Evolutionary conservation across 2,797 vertebrate genomes (phyloP).

Genomic region (Protosalanx chinensis): DNA sequence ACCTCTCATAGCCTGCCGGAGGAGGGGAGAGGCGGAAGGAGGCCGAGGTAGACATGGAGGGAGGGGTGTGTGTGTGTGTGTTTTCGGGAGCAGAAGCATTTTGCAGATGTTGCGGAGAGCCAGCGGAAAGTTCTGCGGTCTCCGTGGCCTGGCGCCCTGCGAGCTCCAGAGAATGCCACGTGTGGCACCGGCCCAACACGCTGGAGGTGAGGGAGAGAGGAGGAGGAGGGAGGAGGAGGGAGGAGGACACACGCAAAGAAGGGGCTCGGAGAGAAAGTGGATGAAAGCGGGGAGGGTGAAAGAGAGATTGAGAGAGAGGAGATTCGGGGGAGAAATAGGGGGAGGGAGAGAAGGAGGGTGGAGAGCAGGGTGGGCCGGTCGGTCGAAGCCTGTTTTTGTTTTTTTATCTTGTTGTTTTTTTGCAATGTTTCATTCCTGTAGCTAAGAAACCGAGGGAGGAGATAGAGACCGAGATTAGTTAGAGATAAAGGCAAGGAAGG

Average conservation of each 20-base stretch:
- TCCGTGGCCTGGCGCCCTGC: slow-evolving; percentile 68
- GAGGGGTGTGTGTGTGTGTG: slow-evolving; percentile 18
- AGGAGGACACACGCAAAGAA: no score
- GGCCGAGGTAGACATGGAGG: slow-evolving; percentile 33
- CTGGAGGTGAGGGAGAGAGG: slow-evolving; percentile 22
- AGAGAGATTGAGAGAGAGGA: not conserved
- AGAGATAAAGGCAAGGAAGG: slow-evolving; percentile 3
- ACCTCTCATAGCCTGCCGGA: slow-evolving; percentile 1
- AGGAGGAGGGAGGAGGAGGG: not conserved
- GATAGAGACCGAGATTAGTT: slow-evolving; percentile 19
- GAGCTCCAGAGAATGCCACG: slow-evolving; percentile 70
- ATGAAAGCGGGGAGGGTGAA: slow-evolving; percentile 18
- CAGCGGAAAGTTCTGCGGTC: slow-evolving; percentile 85
- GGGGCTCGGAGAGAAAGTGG: not conserved
- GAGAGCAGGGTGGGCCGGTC: not conserved
- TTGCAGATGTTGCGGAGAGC: slow-evolving; percentile 71
- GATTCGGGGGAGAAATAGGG: not conserved
- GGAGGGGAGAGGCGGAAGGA: slow-evolving; percentile 42
- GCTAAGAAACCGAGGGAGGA: not conserved
- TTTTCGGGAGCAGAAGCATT: slow-evolving; percentile 75
- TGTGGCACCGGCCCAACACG: slow-evolving; percentile 53
- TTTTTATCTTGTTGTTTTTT: no score
- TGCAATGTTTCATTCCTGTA: no score
- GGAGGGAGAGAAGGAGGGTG: not conserved
- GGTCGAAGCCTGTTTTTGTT: not conserved